Conservation (phyloP, 2,797 vertebrate species). For the Agapornis canus region DNA sequence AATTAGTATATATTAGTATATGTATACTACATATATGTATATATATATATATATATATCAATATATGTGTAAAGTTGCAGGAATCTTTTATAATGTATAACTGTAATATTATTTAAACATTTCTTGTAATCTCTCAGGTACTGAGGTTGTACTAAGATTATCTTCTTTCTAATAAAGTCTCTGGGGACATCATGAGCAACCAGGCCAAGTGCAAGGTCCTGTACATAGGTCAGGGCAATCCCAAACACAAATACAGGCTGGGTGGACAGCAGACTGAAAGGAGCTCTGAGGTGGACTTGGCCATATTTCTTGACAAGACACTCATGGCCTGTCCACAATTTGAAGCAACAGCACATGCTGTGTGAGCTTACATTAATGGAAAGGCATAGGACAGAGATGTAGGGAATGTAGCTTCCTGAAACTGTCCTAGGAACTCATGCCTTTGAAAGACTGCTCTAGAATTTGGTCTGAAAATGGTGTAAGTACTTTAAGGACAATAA, state of each 20-base stretch:
- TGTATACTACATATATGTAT: background rate
- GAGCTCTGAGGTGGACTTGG: background rate
- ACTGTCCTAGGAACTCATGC: rapidly evolving
- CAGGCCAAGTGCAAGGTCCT: background rate
- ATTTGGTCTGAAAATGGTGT: background rate
- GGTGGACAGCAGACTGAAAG: background rate
- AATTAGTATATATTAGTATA: background rate
- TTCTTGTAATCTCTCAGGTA: background rate
- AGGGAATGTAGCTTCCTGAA: background rate
- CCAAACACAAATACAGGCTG: background rate
- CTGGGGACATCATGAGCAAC: slow-evolving; percentile 2
- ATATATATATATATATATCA: too few species aligned
- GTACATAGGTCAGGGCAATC: background rate
- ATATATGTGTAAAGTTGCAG: background rate
- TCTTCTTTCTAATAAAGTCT: slow-evolving; percentile 45
- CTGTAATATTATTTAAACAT: background rate
- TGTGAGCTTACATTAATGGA: background rate
- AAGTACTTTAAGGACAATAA: background rate
- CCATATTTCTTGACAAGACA: background rate
- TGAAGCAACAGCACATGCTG: background rate
- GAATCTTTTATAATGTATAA: background rate
- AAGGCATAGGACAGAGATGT: rapidly evolving
- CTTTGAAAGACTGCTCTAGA: background rate
- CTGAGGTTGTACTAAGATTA: background rate
- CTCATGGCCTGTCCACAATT: background rate